These are phyloP conservation scores for Eumeta japonica DNA, from an alignment of 1,140 invertebrate species.

Conservation along the genomic window DNA sequence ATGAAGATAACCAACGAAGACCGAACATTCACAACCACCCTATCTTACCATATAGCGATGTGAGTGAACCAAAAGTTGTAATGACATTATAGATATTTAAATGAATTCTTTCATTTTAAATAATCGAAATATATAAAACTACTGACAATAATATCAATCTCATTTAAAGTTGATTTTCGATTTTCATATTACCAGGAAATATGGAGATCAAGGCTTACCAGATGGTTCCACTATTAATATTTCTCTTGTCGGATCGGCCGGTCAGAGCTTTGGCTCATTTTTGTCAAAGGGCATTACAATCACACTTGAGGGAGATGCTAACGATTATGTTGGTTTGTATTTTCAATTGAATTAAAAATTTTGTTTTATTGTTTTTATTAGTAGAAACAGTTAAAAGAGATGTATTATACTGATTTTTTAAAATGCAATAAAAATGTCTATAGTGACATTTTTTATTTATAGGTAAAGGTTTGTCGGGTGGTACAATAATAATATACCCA, in stretches of 20 bases:
- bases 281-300: conserved; percentile 86
- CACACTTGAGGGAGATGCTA: conserved; percentile 93
- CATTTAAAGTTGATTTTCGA: too few species aligned
- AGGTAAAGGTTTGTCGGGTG: conserved; percentile 89
- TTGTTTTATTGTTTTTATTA: too few species aligned
- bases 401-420: too few species aligned
- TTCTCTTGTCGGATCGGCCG: conserved; percentile 88
- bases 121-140: too few species aligned
- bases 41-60: conserved; percentile 93
- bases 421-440: conserved; percentile 13
- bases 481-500: conserved; percentile 92
- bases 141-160: too few species aligned
- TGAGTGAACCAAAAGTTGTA: conserved; percentile 62
- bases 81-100: conserved; percentile 7
- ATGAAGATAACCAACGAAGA: conserved; percentile 90
- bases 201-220: conserved; percentile 85
- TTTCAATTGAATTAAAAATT: too few species aligned
- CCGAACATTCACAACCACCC: conserved; percentile 87
- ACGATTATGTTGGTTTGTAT: conserved; percentile 93
- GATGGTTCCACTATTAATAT: conserved; percentile 82
- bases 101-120: not conserved
- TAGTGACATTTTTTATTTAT: conserved; percentile 22
- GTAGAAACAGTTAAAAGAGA: too few species aligned
- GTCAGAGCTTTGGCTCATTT: conserved; percentile 99
- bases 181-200: conserved; percentile 78